Conservation (phyloP, 2,888 invertebrate genomes). For the Ommatoiulus sabulosus region DNA sequence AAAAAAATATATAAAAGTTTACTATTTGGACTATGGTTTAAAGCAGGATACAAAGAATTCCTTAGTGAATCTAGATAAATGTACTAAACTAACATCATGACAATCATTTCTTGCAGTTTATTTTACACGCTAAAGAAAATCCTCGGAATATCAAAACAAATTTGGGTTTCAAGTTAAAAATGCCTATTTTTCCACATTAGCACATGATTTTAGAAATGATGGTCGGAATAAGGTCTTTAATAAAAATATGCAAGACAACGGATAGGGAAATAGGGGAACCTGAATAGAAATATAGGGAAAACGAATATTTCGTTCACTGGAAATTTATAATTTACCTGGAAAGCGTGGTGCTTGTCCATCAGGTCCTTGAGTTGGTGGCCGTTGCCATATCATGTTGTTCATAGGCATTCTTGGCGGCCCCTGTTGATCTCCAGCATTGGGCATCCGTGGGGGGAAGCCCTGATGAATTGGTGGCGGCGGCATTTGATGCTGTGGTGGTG, state of each 20-base stretch:
- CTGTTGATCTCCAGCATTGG: background rate
- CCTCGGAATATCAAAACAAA: too few relatives aligned
- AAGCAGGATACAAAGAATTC: background rate
- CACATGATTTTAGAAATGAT: too few relatives aligned
- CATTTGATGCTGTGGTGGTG: conserved; percentile 44
- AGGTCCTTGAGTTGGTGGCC: background rate
- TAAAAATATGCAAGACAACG: too few relatives aligned
- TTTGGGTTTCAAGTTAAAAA: too few relatives aligned
- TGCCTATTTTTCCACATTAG: too few relatives aligned
- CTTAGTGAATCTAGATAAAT: too few relatives aligned
- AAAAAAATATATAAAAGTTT: background rate
- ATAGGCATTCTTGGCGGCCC: conserved; percentile 50
- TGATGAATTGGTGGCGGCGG: conserved; percentile 37
- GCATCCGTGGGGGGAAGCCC: conserved; percentile 45
- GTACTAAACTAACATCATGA: too few relatives aligned
- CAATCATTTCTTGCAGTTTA: too few relatives aligned
- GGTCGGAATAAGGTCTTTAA: too few relatives aligned
- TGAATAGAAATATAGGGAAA: too few relatives aligned
- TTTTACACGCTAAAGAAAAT: too few relatives aligned
- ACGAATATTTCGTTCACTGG: background rate
- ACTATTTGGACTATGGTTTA: background rate
- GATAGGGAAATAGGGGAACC: too few relatives aligned
- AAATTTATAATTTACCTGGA: conserved; percentile 37
- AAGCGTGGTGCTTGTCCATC: conserved; percentile 45
- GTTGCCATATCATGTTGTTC: conserved; percentile 44